Base-by-base conservation (phyloP, 2,113 vertebrate genomes). In the Heterocephalus glaber region DNA sequence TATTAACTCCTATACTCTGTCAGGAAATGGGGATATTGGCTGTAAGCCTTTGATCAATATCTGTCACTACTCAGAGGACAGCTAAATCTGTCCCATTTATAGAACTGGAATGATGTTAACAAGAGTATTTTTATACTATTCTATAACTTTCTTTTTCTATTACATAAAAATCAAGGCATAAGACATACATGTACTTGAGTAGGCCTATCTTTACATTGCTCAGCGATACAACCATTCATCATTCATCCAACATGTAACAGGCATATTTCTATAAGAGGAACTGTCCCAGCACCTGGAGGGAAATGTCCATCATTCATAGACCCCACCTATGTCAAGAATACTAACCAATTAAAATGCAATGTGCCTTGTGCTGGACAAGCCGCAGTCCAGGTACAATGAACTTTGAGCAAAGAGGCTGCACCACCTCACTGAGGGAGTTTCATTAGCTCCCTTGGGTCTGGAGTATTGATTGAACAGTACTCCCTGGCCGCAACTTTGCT, bases 321-420 rank as follows among this genome's bases (percentile, higher is more conserved):
- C 5, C 70, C 41, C 20, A 13, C 38, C 16, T 30, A 2, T 38
- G 49, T 81, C 54, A 65, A 38, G 66, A 38, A 56, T 20, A 38
- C 72, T 26, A n/a, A 52, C 3, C 22, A 52, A 56, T 60, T 65
- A 19, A 26, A 60, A 49, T 30, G 16, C 22, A 33, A 11, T 17
- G 9, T 33, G 20, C 24, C 54, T 7, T 5, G 5, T 76, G 44
- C 33, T 17, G 24, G 4, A 8, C 60, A 38, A 4, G 9, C 9
- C 61, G n/a, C 52, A 65, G 24, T 5, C 26, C n/a, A 61, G 0
- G 4, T 3, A 3, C 1, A 54, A 8, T 14, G 3, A 4, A 61
- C 16, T 66, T 77, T 80, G 54, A 56, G 83, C n/a, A 35, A 24
- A 38, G 49, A 61, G 41, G n/a, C 30, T 80, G 41, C 1, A 30